A percentile compares a stretch with the other conserved stretches of the same genome.
Evolutionary conservation across 2,797 vertebrate species (phyloP).

Genomic region (Erethizon dorsatum): DNA sequence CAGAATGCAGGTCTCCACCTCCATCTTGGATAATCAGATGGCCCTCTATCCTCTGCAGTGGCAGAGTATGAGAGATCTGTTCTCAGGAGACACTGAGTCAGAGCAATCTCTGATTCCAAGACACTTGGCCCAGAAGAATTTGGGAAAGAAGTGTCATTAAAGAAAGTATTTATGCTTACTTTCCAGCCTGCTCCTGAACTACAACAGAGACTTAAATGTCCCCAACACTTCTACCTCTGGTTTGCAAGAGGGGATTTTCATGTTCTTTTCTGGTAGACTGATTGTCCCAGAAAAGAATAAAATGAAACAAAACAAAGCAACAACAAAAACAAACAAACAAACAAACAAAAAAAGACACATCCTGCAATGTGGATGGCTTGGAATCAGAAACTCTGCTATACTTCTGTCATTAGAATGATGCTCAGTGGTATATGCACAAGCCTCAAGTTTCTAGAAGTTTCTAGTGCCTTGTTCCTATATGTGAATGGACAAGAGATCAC

Average conservation of each 20-base stretch:
- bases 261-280: neutral
- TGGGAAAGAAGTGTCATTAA: neutral
- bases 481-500: neutral
- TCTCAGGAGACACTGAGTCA: neutral
- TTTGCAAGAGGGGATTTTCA: neutral
- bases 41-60: neutral
- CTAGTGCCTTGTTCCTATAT: neutral
- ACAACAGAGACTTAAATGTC: neutral
- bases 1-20: neutral
- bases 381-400: neutral
- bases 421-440: neutral
- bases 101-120: neutral
- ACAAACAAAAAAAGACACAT: neutral
- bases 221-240: neutral
- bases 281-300: neutral
- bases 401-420: neutral
- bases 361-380: neutral
- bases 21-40: neutral
- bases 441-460: neutral
- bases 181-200: neutral
- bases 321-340: no score
- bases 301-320: neutral
- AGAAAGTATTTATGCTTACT: neutral
- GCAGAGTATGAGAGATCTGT: neutral
- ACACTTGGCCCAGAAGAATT: neutral